phyloP scores from a whole-genome alignment of 2,797 vertebrate species.

The Salarias fasciatus region DNA sequence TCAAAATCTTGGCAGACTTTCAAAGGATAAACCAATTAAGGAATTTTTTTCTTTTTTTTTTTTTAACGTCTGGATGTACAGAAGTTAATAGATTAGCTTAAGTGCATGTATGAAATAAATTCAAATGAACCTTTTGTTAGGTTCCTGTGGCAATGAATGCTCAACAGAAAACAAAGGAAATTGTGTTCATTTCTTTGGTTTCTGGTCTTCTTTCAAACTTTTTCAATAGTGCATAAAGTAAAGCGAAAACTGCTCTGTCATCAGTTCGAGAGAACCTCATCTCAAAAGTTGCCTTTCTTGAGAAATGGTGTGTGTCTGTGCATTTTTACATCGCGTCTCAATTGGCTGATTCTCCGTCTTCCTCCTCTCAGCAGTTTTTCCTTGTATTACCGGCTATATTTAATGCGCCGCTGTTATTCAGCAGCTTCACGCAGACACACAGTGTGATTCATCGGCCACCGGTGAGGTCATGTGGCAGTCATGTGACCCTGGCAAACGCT shows the following conservation, averaged over 20 bases:
- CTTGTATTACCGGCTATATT: conserved; percentile 14
- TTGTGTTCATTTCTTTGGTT: not conserved
- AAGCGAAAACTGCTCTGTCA: not conserved
- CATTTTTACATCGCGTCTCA: not conserved
- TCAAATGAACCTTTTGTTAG: no score
- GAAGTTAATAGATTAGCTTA: conserved; percentile 3
- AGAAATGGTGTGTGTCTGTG: not conserved
- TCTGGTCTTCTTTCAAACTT: not conserved
- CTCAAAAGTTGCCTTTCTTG: conserved; percentile 10
- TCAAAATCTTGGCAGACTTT: not conserved
- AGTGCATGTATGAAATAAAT: no score
- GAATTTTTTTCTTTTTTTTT: no score
- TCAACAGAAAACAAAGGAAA: conserved; percentile 7
- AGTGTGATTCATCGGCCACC: conserved; percentile 56
- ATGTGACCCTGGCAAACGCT: conserved; percentile 45
- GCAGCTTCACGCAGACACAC: conserved; percentile 14
- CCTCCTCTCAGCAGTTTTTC: conserved; percentile 14
- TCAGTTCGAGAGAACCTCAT: not conserved
- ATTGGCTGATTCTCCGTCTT: not conserved
- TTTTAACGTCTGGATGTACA: not conserved
- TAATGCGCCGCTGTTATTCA: conserved; percentile 17
- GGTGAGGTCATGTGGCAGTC: conserved; percentile 62
- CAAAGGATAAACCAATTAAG: not conserved
- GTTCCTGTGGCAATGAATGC: not conserved
- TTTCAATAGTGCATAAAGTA: not conserved